Evolutionary conservation across 2,113 vertebrate species (phyloP).

Genomic region (Pelecanoides urinatrix): DNA sequence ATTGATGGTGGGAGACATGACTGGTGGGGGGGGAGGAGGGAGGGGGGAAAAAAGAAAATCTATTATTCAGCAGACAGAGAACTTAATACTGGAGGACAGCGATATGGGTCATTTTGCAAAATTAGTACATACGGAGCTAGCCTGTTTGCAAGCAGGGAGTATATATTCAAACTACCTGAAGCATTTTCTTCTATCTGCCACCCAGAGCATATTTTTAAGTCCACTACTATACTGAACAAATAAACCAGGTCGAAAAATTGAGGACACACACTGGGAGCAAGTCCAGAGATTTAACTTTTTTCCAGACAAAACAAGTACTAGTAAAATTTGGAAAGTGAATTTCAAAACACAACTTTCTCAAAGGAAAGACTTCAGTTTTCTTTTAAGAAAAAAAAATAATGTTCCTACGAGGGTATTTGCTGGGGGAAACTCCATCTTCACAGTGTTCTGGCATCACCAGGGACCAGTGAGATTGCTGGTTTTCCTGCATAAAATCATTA

Average conservation of each 20-base stretch:
- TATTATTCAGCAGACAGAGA: not conserved
- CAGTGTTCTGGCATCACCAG: not conserved
- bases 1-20: not conserved
- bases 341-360: not conserved
- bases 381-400: not conserved
- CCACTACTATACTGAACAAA: not conserved
- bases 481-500: not conserved
- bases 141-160: not conserved
- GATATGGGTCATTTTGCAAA: not conserved
- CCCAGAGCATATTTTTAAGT: not conserved
- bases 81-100: not conserved
- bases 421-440: not conserved
- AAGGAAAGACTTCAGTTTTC: not conserved
- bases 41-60: not conserved
- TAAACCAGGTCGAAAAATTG: not conserved
- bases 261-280: not conserved
- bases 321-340: not conserved
- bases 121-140: not conserved
- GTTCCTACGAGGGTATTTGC: not conserved
- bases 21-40: too few species aligned
- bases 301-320: not conserved
- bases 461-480: not conserved
- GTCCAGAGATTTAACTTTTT: not conserved
- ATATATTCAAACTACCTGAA: not conserved
- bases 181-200: not conserved